A percentile compares a stretch with the other conserved stretches of the same genome.
Conservation (phyloP, 2,797 vertebrate species). For the Synanceia verrucosa region DNA sequence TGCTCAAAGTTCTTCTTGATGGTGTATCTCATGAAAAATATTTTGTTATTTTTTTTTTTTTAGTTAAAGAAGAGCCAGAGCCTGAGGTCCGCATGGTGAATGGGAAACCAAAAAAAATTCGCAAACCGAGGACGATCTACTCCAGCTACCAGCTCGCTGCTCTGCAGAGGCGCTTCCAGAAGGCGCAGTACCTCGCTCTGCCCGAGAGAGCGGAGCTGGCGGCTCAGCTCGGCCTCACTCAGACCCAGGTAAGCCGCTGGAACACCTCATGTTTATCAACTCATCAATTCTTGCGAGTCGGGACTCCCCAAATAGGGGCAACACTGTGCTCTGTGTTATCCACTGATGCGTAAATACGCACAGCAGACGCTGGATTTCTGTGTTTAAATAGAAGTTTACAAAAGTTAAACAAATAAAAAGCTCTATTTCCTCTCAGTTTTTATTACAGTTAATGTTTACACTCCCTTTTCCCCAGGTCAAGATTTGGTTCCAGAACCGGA, state of each 20-base stretch:
- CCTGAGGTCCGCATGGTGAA: constrained; percentile 98
- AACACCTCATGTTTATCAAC: neutral
- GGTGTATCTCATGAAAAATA: neutral
- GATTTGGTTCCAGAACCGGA: constrained; percentile 99
- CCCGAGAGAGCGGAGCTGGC: constrained; percentile 97
- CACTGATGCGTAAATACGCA: constrained; percentile 49
- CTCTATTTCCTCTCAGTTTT: neutral
- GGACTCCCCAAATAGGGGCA: neutral
- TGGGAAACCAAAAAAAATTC: constrained; percentile 98
- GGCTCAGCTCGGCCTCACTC: constrained; percentile 95
- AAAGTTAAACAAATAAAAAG: neutral
- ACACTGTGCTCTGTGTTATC: neutral
- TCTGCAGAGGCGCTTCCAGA: constrained; percentile 96
- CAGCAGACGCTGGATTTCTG: neutral
- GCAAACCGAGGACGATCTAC: constrained; percentile 98
- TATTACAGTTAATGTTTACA: neutral
- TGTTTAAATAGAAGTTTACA: neutral
- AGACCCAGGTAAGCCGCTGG: constrained; percentile 88
- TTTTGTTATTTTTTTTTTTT: constrained; percentile 27
- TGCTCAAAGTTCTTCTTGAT: neutral
- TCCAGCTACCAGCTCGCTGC: constrained; percentile 98
- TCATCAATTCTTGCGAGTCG: neutral
- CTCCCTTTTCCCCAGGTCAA: constrained; percentile 85
- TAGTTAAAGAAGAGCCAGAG: constrained; percentile 97
- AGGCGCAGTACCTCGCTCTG: constrained; percentile 95